Conservation (phyloP, 2,113 vertebrate species). For the Heliornis fulica region DNA sequence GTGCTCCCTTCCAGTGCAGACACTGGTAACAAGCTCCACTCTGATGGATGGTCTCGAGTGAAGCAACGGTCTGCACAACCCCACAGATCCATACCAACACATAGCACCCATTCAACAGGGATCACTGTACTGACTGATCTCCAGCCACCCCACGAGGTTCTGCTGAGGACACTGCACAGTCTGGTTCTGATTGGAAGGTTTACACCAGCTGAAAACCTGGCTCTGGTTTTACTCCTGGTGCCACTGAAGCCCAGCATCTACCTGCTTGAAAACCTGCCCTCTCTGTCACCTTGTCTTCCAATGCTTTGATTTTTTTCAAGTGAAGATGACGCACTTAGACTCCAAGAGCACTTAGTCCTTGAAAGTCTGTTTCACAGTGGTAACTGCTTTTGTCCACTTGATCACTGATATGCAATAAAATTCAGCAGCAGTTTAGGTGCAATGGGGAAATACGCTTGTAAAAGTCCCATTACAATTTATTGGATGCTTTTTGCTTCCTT, state of each 20-base stretch:
- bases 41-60: rapidly evolving
- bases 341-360: neutral
- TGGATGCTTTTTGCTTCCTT: neutral
- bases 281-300: neutral
- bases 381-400: neutral
- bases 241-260: neutral
- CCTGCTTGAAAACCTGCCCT: neutral
- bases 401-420: neutral
- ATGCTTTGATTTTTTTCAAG: neutral
- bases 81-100: rapidly evolving
- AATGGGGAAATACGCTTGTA: neutral
- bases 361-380: neutral
- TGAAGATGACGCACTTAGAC: neutral
- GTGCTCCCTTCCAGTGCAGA: neutral
- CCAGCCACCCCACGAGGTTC: neutral
- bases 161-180: neutral
- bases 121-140: neutral
- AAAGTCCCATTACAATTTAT: neutral
- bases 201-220: neutral
- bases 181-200: neutral
- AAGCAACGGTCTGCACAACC: neutral
- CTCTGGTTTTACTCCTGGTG: neutral
- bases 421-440: neutral
- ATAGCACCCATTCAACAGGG: neutral
- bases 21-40: neutral